These are phyloP conservation scores for Premnoplex brunnescens DNA, from an alignment of 2,797 vertebrate species.

Conservation along the genomic window DNA sequence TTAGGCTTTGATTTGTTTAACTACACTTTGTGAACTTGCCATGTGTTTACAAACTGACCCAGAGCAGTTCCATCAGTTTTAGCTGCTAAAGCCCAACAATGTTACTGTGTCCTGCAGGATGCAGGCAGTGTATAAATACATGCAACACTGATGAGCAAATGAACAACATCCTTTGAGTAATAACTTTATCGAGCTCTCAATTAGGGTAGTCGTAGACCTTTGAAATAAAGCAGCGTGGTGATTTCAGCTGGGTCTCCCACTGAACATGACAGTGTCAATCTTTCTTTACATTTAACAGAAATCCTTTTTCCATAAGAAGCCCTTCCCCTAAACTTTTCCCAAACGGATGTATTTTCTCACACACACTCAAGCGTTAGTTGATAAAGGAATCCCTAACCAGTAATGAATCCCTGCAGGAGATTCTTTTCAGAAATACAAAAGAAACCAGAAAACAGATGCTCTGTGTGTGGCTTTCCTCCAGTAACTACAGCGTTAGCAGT, in stretches of 20 bases:
- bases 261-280: not conserved
- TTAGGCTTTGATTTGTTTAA: not conserved
- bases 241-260: not conserved
- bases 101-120: not conserved
- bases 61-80: not conserved
- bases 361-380: not conserved
- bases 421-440: not conserved
- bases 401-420: not conserved
- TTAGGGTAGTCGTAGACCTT: not conserved
- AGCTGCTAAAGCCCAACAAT: not conserved
- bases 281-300: not conserved
- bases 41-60: not conserved
- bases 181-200: not conserved
- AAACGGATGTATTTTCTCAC: fast-evolving
- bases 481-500: fast-evolving
- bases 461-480: not conserved
- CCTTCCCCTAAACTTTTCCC: not conserved
- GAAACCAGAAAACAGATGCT: not conserved
- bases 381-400: not conserved
- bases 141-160: not conserved
- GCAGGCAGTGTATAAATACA: not conserved
- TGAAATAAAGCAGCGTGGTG: not conserved
- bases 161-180: not conserved
- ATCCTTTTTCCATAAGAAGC: not conserved
- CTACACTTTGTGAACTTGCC: not conserved